Evolutionary conservation across 2,797 vertebrate genomes (phyloP), one percentile per base, ranked within the genome.

Genomic region (Menidia menidia): DNA sequence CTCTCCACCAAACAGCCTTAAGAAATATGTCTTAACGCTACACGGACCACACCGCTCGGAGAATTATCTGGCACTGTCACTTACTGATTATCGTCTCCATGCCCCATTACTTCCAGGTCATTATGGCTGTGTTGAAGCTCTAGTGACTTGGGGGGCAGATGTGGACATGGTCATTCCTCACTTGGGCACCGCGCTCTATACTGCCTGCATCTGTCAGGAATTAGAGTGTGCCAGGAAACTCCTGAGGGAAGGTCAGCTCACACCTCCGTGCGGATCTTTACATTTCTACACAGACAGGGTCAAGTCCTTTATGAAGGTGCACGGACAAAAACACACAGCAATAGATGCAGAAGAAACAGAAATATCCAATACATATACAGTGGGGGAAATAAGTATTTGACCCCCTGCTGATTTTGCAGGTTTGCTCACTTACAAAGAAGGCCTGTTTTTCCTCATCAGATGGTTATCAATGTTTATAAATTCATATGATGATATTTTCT

Each of bases 141-240:
- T 98, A 83, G 94, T 98, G 76, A 95, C 95, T 65, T 97, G 96
- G 94, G 97, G 96, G 60, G 92, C 95, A 78, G 97, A 98, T 60
- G 95, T 98, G 84, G 97, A 99, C 89, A 94, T 95, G 90, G 95
- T 97, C 71, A 95, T 97, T 87, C 96, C 96, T 90, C 95, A 97
- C 71, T 85, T 97, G 91, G 98, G 98, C 87, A 98, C 97, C 0
- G 95, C 96, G 48, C 95, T 99, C 18, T 98, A 98, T 25, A 95
- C 94, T 7, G 96, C 97, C 54, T 98, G 97, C 60, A 41, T 94
- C 82, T 95, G 95, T 73, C 95, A 95, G 81, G 95, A 98, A 80
- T 94, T 96, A 58, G 93, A 95, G 59, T 98, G 97, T 65, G 92
- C 96, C 87, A 93, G 93, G 78, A 97, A 95, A 60, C 96, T 99